Evolutionary conservation across 1,140 invertebrate species (phyloP).

Genomic region (Rhizoglyphus robini): DNA sequence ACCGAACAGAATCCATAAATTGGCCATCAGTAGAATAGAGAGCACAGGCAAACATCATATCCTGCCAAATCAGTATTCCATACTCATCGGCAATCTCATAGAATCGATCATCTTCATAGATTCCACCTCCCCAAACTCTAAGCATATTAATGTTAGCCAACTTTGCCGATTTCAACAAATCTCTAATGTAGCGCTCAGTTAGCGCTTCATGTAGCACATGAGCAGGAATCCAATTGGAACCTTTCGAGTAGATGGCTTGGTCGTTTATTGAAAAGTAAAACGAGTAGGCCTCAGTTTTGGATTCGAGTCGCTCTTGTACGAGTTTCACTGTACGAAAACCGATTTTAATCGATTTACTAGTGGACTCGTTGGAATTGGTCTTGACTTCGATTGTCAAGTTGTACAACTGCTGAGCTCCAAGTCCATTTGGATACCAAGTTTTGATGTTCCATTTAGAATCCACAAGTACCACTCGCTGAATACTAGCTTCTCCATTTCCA

Average conservation of each 20-base stretch:
- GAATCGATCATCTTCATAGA: constrained; percentile 83
- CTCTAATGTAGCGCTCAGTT: constrained; percentile 36
- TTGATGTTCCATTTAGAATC: background rate
- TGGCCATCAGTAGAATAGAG: constrained; percentile 68
- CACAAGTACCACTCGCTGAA: background rate
- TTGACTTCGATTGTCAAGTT: constrained; percentile 14
- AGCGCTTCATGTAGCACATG: constrained; percentile 68
- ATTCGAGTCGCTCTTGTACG: constrained; percentile 33
- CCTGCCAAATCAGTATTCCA: constrained; percentile 38
- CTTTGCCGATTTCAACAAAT: constrained; percentile 53
- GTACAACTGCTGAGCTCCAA: constrained; percentile 12
- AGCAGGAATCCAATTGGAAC: constrained; percentile 86
- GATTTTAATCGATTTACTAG: constrained; percentile 41
- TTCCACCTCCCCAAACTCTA: constrained; percentile 91
- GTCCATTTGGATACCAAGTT: constrained; percentile 20
- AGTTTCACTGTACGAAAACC: constrained; percentile 74
- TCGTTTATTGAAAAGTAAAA: constrained; percentile 84
- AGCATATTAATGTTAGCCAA: constrained; percentile 83
- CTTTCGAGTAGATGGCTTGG: constrained; percentile 82
- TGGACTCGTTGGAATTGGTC: constrained; percentile 26
- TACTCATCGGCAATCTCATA: constrained; percentile 52
- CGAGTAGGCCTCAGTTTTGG: constrained; percentile 44
- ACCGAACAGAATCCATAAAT: constrained; percentile 56
- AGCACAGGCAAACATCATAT: constrained; percentile 93
- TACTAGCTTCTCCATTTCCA: background rate